Evolutionary conservation across 2,797 vertebrate genomes (phyloP).

Genomic region (Typhlichthys eigenmanni): DNA sequence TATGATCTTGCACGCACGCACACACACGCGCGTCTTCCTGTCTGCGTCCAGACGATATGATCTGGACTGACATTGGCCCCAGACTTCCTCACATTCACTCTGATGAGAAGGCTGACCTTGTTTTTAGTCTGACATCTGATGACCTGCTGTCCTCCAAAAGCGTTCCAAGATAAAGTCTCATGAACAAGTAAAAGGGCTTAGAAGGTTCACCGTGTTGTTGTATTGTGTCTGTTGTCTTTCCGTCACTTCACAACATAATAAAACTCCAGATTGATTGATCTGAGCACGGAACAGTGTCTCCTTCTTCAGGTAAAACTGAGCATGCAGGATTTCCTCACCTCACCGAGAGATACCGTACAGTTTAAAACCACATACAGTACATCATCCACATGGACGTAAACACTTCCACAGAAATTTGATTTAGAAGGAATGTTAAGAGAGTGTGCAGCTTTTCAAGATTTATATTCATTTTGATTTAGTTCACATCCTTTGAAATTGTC

Average conservation of each 20-base stretch:
- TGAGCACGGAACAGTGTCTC: too few species aligned
- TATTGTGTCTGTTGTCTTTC: conserved; percentile 12
- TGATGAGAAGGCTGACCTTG: conserved; percentile 70
- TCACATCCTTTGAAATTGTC: neutral
- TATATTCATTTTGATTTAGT: conserved; percentile 34
- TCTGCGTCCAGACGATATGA: conserved; percentile 63
- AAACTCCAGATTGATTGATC: too few species aligned
- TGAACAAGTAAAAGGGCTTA: conserved; percentile 58
- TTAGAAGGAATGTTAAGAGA: too few species aligned
- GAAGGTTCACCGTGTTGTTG: conserved; percentile 25
- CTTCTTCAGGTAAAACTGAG: too few species aligned
- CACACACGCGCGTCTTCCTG: conserved; percentile 52
- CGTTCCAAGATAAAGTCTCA: conserved; percentile 63
- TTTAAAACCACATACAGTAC: conserved; percentile 37
- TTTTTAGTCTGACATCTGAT: conserved; percentile 54
- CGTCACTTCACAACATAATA: conserved; percentile 6
- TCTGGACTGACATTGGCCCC: conserved; percentile 70
- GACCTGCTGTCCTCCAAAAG: conserved; percentile 57
- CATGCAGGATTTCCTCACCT: too few species aligned
- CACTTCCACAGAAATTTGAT: too few species aligned
- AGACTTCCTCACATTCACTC: conserved; percentile 68
- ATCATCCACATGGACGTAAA: neutral
- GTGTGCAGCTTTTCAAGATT: neutral
- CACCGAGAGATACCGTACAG: neutral
- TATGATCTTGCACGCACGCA: conserved; percentile 11